Base-by-base conservation (phyloP, 2,888 invertebrate species). In the Athalia cordata region DNA sequence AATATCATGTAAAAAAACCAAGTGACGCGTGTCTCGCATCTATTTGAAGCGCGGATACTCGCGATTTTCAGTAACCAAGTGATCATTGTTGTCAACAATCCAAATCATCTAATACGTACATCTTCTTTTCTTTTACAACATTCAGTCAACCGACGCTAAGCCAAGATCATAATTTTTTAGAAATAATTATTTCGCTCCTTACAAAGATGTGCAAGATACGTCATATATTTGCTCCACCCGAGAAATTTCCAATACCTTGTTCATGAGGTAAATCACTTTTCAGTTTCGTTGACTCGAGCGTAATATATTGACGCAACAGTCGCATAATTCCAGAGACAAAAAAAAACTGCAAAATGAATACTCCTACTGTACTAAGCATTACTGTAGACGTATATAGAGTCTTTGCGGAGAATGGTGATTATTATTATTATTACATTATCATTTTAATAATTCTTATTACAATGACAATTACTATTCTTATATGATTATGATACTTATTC, bases 321-420 rank as follows among this genome's bases (percentile, higher is more conserved):
- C 72, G n/a, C 72, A 57, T 59, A 47, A 72, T 13, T 47, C 7
- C 59, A 59, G 45, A 68, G 52, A n/a, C 4, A 6, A 11, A 6
- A 55, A 9, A 55, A 55, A 55, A n/a, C 9, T 55, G n/a, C 3
- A 55, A 55, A 9, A 11, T 67, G n/a, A 50, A 67, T 67, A 29
- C 29, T 49, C 49, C 67, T 72, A 45, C 13, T 15, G n/a, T 50
- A 50, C 29, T 62, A 64, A 43, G 50, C 50, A 50, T 62, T 50
- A 64, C 49, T 29, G 1, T 62, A 62, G 47, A 29, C 29, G 59
- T 62, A 75, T 62, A 62, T 50, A 62, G 61, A 75, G 59, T 72
- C 45, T 52, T 62, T 62, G 74, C 50, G 49, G 49, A 29, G 62
- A 75, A 64, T 50, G 49, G 50, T 9, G 43, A 50, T 75, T 43